Conservation (phyloP, 2,797 vertebrate genomes). For the Sitta carolinensis region DNA sequence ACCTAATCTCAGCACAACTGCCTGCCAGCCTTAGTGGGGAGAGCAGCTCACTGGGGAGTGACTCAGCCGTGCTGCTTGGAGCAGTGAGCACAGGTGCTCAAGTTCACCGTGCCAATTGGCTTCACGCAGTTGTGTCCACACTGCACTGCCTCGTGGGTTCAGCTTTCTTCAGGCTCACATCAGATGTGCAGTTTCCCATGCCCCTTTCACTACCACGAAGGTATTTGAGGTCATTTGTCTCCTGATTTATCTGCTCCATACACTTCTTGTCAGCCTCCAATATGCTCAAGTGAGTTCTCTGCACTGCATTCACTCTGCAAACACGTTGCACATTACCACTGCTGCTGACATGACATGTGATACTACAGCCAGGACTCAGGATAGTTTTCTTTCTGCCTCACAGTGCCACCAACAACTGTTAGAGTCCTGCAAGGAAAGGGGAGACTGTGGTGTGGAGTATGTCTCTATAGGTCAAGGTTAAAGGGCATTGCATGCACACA, state of each 20-base stretch:
- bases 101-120: rapidly evolving
- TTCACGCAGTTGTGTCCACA: not conserved
- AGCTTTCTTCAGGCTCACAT: not conserved
- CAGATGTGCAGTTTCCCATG: not conserved
- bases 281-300: rapidly evolving
- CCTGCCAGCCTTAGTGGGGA: not conserved
- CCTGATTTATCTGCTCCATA: not conserved
- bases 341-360: not conserved
- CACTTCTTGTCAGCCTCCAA: not conserved
- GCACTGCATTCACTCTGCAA: not conserved
- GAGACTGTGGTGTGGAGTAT: not conserved
- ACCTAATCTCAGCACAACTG: not conserved
- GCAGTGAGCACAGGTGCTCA: not conserved
- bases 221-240: not conserved
- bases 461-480: not conserved
- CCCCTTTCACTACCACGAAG: not conserved
- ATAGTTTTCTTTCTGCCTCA: not conserved
- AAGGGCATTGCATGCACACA: not conserved
- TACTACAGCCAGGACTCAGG: not conserved
- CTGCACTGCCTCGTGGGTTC: rapidly evolving
- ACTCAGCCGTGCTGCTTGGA: not conserved
- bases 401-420: not conserved
- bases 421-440: not conserved
- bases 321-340: rapidly evolving
- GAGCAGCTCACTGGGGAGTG: not conserved